These are phyloP conservation scores for Boloria selene DNA, from an alignment of 2,888 invertebrate genomes.

Conservation along the genomic window DNA sequence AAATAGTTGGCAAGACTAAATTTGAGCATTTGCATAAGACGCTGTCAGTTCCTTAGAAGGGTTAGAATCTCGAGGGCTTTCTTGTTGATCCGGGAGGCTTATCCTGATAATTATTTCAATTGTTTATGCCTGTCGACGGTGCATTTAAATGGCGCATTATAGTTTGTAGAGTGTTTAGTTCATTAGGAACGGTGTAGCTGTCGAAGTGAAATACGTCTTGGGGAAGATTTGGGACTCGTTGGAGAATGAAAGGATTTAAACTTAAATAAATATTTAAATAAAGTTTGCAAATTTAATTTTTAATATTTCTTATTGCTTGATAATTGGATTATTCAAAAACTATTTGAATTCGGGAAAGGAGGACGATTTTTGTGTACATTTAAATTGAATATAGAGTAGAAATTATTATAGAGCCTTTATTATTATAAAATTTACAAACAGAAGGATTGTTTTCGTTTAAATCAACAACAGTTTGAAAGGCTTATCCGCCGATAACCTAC, in stretches of 20 bases:
- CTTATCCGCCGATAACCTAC: too few relatives aligned
- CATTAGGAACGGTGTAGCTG: slow-evolving; percentile 62
- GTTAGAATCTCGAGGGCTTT: slow-evolving; percentile 79
- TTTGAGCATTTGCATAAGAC: slow-evolving; percentile 80
- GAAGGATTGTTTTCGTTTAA: too few relatives aligned
- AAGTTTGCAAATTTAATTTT: background rate
- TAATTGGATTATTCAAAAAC: too few relatives aligned
- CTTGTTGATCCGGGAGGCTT: slow-evolving; percentile 73
- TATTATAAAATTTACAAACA: too few relatives aligned
- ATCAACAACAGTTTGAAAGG: too few relatives aligned
- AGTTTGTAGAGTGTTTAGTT: slow-evolving; percentile 77
- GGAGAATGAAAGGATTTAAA: background rate
- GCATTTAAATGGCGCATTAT: slow-evolving; percentile 82
- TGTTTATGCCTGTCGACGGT: slow-evolving; percentile 81
- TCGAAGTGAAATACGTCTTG: slow-evolving; percentile 68
- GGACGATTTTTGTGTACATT: too few relatives aligned
- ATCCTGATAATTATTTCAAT: slow-evolving; percentile 83
- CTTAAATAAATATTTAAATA: slow-evolving; percentile 11
- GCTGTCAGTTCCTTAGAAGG: slow-evolving; percentile 76
- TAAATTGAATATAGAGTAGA: too few relatives aligned
- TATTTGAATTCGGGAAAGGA: too few relatives aligned
- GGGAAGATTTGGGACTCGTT: slow-evolving; percentile 47
- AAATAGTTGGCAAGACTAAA: slow-evolving; percentile 53
- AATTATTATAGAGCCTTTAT: too few relatives aligned
- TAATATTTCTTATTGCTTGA: background rate